Percentiles rank a stretch among this genome's conserved stretches.
These are phyloP conservation scores for Onychomys arenicola DNA, from an alignment of 2,797 vertebrate species.

Conservation along the genomic window DNA sequence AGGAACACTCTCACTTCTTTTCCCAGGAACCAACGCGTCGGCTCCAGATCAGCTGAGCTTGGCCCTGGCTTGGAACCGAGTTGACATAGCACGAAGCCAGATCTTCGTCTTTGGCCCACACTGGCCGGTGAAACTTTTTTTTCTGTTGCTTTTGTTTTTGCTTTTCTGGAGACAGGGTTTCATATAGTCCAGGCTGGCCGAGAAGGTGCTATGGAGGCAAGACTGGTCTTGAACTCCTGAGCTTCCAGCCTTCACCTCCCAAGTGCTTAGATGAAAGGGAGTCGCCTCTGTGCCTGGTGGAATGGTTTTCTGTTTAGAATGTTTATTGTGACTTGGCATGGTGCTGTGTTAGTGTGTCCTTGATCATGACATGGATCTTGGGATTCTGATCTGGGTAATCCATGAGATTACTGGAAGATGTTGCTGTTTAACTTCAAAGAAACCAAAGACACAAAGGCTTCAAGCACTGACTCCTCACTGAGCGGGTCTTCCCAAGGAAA, in stretches of 20 bases:
- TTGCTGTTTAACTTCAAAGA: neutral
- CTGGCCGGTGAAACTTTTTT: slow-evolving; percentile 93
- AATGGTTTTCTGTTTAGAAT: neutral
- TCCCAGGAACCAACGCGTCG: slow-evolving; percentile 96
- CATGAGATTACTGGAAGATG: neutral
- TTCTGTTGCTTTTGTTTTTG: neutral
- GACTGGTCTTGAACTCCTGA: neutral
- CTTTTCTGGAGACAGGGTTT: neutral
- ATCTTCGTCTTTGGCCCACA: slow-evolving; percentile 99
- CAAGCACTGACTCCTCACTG: neutral
- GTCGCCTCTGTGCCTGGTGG: neutral
- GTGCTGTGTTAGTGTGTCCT: neutral
- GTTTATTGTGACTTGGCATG: slow-evolving; percentile 12
- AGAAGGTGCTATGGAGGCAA: neutral
- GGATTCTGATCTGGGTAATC: neutral
- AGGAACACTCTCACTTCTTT: neutral
- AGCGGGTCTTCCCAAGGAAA: neutral
- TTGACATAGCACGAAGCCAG: slow-evolving; percentile 98
- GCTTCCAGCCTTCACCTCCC: neutral
- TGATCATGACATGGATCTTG: neutral
- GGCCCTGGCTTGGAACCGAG: slow-evolving; percentile 99
- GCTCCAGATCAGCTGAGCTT: slow-evolving; percentile 98
- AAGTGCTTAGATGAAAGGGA: neutral
- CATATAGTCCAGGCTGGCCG: neutral
- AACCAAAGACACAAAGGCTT: neutral